These are phyloP conservation scores for Sebastes reedi DNA, from an alignment of 2,797 vertebrate species.

Conservation along the genomic window DNA sequence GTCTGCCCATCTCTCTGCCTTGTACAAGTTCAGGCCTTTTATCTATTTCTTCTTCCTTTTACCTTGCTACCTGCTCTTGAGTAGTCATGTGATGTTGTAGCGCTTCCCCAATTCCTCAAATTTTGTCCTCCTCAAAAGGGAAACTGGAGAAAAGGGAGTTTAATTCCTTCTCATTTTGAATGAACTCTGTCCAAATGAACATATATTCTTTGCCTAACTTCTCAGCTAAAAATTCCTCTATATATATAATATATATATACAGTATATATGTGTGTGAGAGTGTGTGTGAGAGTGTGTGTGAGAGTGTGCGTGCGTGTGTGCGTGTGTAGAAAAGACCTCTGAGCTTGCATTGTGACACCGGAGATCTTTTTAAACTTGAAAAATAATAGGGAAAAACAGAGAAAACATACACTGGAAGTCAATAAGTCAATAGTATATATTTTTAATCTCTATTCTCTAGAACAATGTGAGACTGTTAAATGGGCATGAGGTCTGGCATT, in stretches of 20 bases:
- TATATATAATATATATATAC: slow-evolving; percentile 19
- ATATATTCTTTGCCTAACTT: slow-evolving; percentile 70
- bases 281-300: slow-evolving; percentile 7
- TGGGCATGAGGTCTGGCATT: slow-evolving; percentile 60
- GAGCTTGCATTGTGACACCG: slow-evolving; percentile 67
- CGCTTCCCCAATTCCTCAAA: slow-evolving; percentile 66
- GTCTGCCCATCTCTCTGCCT: slow-evolving; percentile 68
- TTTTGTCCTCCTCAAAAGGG: slow-evolving; percentile 59
- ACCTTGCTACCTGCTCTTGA: slow-evolving; percentile 70
- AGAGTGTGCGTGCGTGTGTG: slow-evolving; percentile 17
- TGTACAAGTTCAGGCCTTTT: slow-evolving; percentile 72
- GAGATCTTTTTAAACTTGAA: slow-evolving; percentile 77
- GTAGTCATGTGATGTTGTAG: slow-evolving; percentile 80
- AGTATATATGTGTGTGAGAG: slow-evolving; percentile 15
- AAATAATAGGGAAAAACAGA: slow-evolving; percentile 48
- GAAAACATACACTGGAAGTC: slow-evolving; percentile 82
- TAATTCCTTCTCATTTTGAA: slow-evolving; percentile 65
- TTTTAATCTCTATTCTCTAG: slow-evolving; percentile 79
- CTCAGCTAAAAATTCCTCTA: slow-evolving; percentile 68
- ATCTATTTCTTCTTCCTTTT: slow-evolving; percentile 57
- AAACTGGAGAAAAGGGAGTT: slow-evolving; percentile 58
- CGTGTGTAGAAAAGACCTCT: slow-evolving; percentile 59
- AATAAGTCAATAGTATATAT: slow-evolving; percentile 82
- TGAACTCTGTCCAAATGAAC: slow-evolving; percentile 69
- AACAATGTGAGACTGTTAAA: slow-evolving; percentile 79